Evolutionary conservation across 2,888 invertebrate genomes (phyloP), one percentile per base, ranked within the genome.

Genomic region (Rapana venosa): DNA sequence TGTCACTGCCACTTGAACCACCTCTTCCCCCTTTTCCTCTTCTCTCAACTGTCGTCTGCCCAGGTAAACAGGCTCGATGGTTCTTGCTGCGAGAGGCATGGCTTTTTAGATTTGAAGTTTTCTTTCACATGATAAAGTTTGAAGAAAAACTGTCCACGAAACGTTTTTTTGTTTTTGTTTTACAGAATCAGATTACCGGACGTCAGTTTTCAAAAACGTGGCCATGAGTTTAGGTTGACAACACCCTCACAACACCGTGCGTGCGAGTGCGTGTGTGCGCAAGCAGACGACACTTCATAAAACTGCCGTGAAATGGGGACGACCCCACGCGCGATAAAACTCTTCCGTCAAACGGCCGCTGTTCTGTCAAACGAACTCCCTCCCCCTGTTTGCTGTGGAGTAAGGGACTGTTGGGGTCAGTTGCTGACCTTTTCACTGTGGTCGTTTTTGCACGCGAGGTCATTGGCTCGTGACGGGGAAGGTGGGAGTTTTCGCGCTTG

Each of bases 41-140:
- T 91, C 91, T 1, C 90, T 89, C 58, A 94, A 90, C 36, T 90
- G 91, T 58, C 93, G 92, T 81, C 93, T 92, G 85, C 94, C 94
- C 77, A 94, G 90, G 91, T 92, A 91, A 20, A 90, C 90, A 17
- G 94, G 94, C 87, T 93, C 93, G 30, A 94, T 92, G 90, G 93
- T 93, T 90, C 94, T 91, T 66, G 92, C 92, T n/a, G 93, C 93
- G 47, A 94, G 88, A 30, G 94, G 94, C 94, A 94, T 94, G 66
- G 58, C 30, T 56, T 58, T 30, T 15, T 0, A 17, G 8, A 11
- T 58, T 58, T 30, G 8, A 30, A 58, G 30, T 58, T 30, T 32
- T 88, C 17, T 83, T n/a, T 79, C 30, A 87, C 87, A 87, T 87
- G 36, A 13, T 79, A 11, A 79, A 79, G 2, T 79, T 35, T 36